Conservation (phyloP, 1,140 invertebrate species). For the Meloidogyne chitwoodi region DNA sequence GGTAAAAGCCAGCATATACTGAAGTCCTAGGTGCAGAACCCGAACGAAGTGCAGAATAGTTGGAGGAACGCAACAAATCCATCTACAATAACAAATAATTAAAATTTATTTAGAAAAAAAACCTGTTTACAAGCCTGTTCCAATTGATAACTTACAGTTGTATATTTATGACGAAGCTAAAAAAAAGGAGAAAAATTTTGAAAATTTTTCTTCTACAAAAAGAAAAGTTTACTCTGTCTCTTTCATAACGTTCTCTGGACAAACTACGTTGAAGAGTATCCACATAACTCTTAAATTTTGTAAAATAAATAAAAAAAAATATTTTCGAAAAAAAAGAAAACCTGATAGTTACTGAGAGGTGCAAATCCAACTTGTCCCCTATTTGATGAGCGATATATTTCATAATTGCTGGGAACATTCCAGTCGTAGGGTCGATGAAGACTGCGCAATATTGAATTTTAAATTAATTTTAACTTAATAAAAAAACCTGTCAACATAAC, state of each 20-base stretch:
- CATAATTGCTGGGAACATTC: slow-evolving; percentile 53
- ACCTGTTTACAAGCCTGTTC: slow-evolving; percentile 55
- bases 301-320: not conserved
- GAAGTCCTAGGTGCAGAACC: slow-evolving; percentile 49
- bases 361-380: slow-evolving; percentile 41
- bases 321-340: slow-evolving; percentile 10
- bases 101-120: not conserved
- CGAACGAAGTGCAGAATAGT: slow-evolving; percentile 43
- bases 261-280: slow-evolving; percentile 57
- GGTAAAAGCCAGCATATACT: slow-evolving; percentile 58
- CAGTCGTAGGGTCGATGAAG: slow-evolving; percentile 47
- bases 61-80: slow-evolving; percentile 53
- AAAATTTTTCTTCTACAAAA: not conserved
- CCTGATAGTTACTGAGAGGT: slow-evolving; percentile 49
- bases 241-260: slow-evolving; percentile 52
- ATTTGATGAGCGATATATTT: slow-evolving; percentile 50
- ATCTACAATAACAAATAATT: slow-evolving; percentile 17
- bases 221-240: slow-evolving; percentile 53
- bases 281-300: slow-evolving; percentile 54
- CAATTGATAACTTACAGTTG: slow-evolving; percentile 46
- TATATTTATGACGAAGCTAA: slow-evolving; percentile 55
- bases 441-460: not conserved
- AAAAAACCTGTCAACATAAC: slow-evolving; percentile 49
- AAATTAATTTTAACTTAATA: slow-evolving; percentile 26
- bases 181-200: not conserved